phyloP scores from a whole-genome alignment of 1,140 invertebrate species.

The Brachionus rubens region DNA sequence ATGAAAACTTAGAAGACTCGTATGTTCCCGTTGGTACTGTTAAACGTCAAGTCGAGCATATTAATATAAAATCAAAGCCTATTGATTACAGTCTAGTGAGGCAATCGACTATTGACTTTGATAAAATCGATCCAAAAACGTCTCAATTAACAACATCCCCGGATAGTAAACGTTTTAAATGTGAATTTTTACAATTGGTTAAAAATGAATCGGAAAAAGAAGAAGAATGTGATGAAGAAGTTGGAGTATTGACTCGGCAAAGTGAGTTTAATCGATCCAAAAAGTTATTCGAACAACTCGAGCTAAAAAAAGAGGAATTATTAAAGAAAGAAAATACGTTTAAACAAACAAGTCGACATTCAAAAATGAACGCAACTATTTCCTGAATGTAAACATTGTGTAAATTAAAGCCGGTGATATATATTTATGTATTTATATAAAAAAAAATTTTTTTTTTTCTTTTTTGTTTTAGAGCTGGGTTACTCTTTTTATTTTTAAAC shows the following conservation, averaged over 20 bases:
- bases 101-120: slow-evolving; percentile 11
- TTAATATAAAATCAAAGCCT: slow-evolving; percentile 39
- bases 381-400: not conserved
- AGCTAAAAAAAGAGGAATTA: slow-evolving; percentile 11
- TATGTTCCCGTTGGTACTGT: slow-evolving; percentile 12
- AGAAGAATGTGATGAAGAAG: not conserved
- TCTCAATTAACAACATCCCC: not conserved
- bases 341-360: slow-evolving; percentile 11
- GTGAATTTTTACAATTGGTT: slow-evolving; percentile 31
- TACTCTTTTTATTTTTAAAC: slow-evolving; percentile 6
- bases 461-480: slow-evolving; percentile 12
- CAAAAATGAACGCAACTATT: slow-evolving; percentile 35
- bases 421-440: slow-evolving; percentile 37
- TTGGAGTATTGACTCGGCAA: not conserved
- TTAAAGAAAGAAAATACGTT: not conserved
- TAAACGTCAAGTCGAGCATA: slow-evolving; percentile 31
- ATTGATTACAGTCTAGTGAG: slow-evolving; percentile 10
- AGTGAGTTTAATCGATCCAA: slow-evolving; percentile 30
- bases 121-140: not conserved
- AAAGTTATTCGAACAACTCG: slow-evolving; percentile 20
- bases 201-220: not conserved
- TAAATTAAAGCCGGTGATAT: slow-evolving; percentile 27
- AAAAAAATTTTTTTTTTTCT: slow-evolving; percentile 16
- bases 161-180: slow-evolving; percentile 33
- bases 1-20: slow-evolving; percentile 19